Conservation (phyloP, 2,888 invertebrate species). For the Lepidochitona cinerea region DNA sequence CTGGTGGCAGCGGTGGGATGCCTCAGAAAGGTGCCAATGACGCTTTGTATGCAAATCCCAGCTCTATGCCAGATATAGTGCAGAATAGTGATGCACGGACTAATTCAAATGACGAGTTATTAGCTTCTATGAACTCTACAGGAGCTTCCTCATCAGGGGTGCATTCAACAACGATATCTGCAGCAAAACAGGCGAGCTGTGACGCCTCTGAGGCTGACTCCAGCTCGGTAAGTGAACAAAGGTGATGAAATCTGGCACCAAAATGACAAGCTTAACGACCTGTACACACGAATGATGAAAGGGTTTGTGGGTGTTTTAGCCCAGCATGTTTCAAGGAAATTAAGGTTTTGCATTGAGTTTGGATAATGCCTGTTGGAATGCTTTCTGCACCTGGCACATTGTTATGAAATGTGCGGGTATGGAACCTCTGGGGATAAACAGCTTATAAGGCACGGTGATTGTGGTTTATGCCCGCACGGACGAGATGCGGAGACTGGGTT, state of each 20-base stretch:
- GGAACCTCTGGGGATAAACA: too few species aligned
- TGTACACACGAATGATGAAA: too few species aligned
- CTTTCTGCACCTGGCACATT: too few species aligned
- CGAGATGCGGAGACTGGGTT: too few species aligned
- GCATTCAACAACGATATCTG: background rate
- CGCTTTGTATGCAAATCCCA: constrained; percentile 32
- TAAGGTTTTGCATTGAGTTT: too few species aligned
- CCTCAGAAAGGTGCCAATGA: constrained; percentile 10
- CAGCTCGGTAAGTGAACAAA: constrained; percentile 49
- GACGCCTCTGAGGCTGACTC: constrained; percentile 40
- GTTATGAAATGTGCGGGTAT: too few species aligned
- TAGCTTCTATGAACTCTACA: background rate
- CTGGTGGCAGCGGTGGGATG: constrained; percentile 31
- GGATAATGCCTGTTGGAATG: too few species aligned
- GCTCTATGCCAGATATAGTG: constrained; percentile 39
- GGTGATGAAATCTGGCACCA: constrained; percentile 23
- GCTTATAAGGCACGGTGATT: too few species aligned
- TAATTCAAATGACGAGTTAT: constrained; percentile 14
- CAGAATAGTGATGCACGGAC: constrained; percentile 31
- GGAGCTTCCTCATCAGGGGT: background rate
- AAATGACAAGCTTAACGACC: background rate
- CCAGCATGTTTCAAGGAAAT: too few species aligned
- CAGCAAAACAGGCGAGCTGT: constrained; percentile 32
- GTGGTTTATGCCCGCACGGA: too few species aligned
- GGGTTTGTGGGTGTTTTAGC: too few species aligned